Conservation (phyloP, 2,888 invertebrate species). For the Strigamia crassipes region DNA sequence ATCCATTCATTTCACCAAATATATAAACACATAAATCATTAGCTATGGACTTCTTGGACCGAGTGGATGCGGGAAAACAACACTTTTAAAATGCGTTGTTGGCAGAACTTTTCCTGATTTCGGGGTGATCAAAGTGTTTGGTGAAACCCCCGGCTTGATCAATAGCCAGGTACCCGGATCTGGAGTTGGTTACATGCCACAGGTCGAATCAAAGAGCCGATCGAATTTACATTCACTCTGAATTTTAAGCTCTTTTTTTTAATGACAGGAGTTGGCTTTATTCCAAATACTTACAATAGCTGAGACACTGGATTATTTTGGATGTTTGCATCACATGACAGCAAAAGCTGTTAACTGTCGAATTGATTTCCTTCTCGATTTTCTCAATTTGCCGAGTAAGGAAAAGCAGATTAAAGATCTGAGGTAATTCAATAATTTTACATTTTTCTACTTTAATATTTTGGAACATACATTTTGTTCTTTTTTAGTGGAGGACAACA, state of each 20-base stretch:
- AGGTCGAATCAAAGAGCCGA: too few relatives aligned
- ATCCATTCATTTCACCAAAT: neutral
- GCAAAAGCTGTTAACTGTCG: conserved; percentile 54
- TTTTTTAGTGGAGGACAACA: conserved; percentile 58
- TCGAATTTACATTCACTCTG: too few relatives aligned
- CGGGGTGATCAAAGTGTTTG: conserved; percentile 87
- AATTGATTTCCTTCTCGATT: conserved; percentile 58
- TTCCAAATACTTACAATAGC: conserved; percentile 56
- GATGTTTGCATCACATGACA: conserved; percentile 58
- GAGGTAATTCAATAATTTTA: conserved; percentile 53
- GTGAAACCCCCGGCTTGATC: conserved; percentile 84
- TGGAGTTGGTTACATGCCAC: conserved; percentile 96
- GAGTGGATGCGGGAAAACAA: conserved; percentile 94
- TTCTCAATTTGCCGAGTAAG: conserved; percentile 59
- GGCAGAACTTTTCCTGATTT: conserved; percentile 82
- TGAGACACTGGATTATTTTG: conserved; percentile 60
- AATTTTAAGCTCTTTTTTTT: neutral
- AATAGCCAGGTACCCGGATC: conserved; percentile 93
- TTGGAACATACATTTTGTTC: neutral
- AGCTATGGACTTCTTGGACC: conserved; percentile 94
- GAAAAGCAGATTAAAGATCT: conserved; percentile 55
- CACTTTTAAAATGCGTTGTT: conserved; percentile 87
- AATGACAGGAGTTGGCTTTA: conserved; percentile 51
- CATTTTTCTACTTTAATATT: neutral
- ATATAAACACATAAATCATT: conserved; percentile 50